Conservation (phyloP, 2,888 invertebrate species). For the Melieria omissa region DNA sequence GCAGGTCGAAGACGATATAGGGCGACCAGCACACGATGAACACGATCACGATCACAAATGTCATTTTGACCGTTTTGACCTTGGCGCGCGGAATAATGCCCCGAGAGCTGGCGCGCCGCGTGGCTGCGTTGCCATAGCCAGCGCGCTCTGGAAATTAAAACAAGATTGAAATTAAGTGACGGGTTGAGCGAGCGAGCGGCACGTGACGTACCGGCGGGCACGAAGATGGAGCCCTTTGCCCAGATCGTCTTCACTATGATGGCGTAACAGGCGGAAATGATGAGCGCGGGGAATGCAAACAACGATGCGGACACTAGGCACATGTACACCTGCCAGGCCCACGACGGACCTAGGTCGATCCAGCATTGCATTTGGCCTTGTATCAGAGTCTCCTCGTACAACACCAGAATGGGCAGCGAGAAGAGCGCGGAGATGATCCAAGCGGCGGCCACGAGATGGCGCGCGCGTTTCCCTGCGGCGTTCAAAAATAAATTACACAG, state of each 20-base stretch:
- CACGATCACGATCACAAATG: conserved; percentile 94
- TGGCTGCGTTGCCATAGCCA: conserved; percentile 68
- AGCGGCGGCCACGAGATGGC: conserved; percentile 80
- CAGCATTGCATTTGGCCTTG: conserved; percentile 87
- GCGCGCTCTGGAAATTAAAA: conserved; percentile 50
- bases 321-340: conserved; percentile 91
- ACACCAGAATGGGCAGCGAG: conserved; percentile 82
- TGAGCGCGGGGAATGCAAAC: conserved; percentile 86
- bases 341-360: conserved; percentile 82
- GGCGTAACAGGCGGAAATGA: conserved; percentile 90
- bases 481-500: too few relatives aligned
- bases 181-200: too few relatives aligned
- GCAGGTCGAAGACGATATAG: conserved; percentile 90
- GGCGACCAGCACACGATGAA: conserved; percentile 96
- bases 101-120: conserved; percentile 85
- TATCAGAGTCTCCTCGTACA: conserved; percentile 83
- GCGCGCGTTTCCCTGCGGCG: conserved; percentile 82
- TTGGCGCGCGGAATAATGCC: conserved; percentile 95
- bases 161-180: background rate
- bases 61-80: conserved; percentile 98
- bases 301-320: conserved; percentile 82
- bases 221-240: conserved; percentile 73
- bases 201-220: conserved; percentile 57
- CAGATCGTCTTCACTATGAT: conserved; percentile 93
- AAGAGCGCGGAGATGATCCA: conserved; percentile 87